phyloP scores from a whole-genome alignment of 1,140 invertebrate species.

The Heliothis virescens region DNA sequence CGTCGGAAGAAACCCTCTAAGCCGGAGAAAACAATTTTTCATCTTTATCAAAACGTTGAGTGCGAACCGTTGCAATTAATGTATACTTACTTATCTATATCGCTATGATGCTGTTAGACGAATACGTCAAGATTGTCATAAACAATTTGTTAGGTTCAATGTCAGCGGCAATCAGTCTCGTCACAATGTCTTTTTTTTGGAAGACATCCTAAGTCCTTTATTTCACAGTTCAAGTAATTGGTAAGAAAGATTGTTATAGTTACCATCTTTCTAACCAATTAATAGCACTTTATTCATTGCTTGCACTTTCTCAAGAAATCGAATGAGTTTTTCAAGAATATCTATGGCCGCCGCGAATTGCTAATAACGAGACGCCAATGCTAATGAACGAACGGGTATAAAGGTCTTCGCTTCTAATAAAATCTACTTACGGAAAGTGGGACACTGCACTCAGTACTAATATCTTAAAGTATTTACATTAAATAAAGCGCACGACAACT shows the following conservation, averaged over 20 bases:
- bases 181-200: neutral
- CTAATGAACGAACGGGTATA: too few relatives aligned
- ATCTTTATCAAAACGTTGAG: constrained; percentile 81
- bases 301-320: too few relatives aligned
- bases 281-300: too few relatives aligned
- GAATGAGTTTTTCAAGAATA: neutral
- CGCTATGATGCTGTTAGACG: constrained; percentile 37
- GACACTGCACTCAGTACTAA: too few relatives aligned
- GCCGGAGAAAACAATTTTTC: constrained; percentile 79
- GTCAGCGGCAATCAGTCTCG: neutral
- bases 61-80: constrained; percentile 44
- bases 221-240: too few relatives aligned
- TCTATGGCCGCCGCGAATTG: neutral
- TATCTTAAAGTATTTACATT: too few relatives aligned
- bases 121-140: constrained; percentile 33
- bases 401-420: too few relatives aligned
- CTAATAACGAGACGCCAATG: neutral
- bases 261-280: too few relatives aligned
- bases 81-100: constrained; percentile 34
- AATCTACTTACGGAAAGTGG: too few relatives aligned
- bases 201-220: neutral
- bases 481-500: too few relatives aligned
- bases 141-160: constrained; percentile 13
- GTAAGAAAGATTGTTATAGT: too few relatives aligned
- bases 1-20: constrained; percentile 77